phyloP scores from a whole-genome alignment of 2,797 vertebrate genomes.

The Onychomys arenicola region DNA sequence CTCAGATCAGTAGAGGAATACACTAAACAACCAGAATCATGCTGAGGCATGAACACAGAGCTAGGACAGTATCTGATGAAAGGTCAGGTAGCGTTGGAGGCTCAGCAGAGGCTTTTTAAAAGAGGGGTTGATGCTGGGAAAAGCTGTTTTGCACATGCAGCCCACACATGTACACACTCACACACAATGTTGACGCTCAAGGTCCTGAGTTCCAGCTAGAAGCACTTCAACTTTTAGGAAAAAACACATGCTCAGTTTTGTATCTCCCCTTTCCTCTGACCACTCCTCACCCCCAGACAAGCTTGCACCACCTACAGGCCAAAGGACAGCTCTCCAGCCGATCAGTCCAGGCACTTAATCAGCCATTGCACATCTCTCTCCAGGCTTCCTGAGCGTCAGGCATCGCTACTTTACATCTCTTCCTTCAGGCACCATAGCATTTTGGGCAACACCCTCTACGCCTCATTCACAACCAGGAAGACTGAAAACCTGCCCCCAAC shows the following conservation, averaged over 20 bases:
- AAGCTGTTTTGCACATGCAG: neutral
- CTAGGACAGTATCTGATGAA: neutral
- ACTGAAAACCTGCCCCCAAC: neutral
- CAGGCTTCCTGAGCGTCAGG: neutral
- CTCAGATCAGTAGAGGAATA: neutral
- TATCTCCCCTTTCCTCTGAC: neutral
- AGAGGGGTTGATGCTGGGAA: neutral
- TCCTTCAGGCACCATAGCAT: neutral
- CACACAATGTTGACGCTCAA: neutral
- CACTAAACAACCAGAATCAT: neutral
- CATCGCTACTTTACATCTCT: neutral
- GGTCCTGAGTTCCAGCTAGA: neutral
- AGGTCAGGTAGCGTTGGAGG: fast-evolving
- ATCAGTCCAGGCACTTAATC: neutral
- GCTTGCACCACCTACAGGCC: neutral
- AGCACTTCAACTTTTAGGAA: neutral
- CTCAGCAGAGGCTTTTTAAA: neutral
- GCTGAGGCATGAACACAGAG: neutral
- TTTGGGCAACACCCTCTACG: neutral
- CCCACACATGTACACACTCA: neutral
- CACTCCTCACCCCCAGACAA: neutral
- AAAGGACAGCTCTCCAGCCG: neutral
- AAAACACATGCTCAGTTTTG: neutral
- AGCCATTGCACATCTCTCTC: neutral
- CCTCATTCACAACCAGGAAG: neutral